Base-by-base conservation (phyloP, 2,888 invertebrate species). In the Homarus gammarus region DNA sequence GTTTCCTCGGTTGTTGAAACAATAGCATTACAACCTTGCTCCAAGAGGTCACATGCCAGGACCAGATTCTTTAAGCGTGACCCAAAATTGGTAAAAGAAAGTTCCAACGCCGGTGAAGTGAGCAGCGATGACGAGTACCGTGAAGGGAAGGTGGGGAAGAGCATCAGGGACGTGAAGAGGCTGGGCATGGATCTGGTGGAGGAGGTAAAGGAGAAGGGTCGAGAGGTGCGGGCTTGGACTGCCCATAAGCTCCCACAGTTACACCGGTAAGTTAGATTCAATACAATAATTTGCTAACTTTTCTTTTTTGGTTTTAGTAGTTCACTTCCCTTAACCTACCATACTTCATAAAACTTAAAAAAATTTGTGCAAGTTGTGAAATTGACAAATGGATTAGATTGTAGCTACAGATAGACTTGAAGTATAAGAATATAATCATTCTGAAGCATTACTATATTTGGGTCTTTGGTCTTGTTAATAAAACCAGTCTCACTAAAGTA, bases 161-260 rank as follows among this genome's bases (percentile, higher is more conserved):
- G 90, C 33, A 49, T 91, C 15, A 77, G 81, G 72, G 91, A 87
- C 18, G 90, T 91, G 31, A 81, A 84, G 38, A 81, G 68, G 31
- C 77, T 84, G 2, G 91, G 91, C 15, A 38, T 87, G 33, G 92
- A 87, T 10, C 27, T 92, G 84, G 89, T 92, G n/a, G 92, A 84
- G 31, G 92, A 91, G 40, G 85, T 91, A 79, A 88, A 86, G 61
- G 90, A 87, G 84, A 90, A 87, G 36, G 84, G 87, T 3, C 70
- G 86, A 64, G 91, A 89, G 38, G 82, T 91, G 73, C 84, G 85
- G 22, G 81, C 85, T 36, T 91, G 91, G 91, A 91, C 91, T 5
- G 78, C 83, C 0, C 75, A 79, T 22, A 91, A 91, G 70, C 68
- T 91, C 12, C 82, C 87, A 27, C 73, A 78, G 51, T 56, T 91